Percentiles rank a stretch among this genome's conserved stretches.
phyloP scores from a whole-genome alignment of 53 echinoderm and acorn worm species.

The Temnopleurus reevesii region DNA sequence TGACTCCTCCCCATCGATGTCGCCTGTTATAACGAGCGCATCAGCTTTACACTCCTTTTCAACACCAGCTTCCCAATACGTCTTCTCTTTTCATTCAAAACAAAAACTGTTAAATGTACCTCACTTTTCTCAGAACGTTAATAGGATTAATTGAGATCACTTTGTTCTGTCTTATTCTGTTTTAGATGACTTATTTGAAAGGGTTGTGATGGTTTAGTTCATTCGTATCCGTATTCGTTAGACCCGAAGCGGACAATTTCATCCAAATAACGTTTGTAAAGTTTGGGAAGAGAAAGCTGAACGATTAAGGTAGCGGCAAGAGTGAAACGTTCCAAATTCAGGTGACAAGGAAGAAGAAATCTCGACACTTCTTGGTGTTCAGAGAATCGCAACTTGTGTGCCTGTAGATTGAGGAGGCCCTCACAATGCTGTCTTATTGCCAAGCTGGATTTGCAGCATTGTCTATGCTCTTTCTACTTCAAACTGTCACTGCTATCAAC shows the following conservation, averaged over 20 bases:
- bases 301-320: neutral
- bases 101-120: neutral
- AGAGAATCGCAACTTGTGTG: conserved; percentile 2
- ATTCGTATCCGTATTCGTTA: neutral
- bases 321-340: neutral
- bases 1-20: neutral
- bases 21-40: neutral
- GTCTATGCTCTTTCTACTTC: conserved; percentile 44
- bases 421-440: conserved; percentile 30
- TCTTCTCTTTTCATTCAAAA: neutral
- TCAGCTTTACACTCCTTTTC: neutral
- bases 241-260: neutral
- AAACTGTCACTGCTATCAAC: neutral
- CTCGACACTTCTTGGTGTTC: neutral
- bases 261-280: neutral
- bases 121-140: neutral
- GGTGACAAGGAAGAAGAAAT: neutral
- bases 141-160: neutral
- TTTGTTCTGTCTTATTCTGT: neutral
- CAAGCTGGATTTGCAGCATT: conserved; percentile 30
- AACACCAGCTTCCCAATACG: neutral
- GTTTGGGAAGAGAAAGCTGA: neutral
- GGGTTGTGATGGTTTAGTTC: neutral
- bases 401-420: neutral
- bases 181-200: neutral